A percentile compares a stretch with the other conserved stretches of the same genome.
phyloP scores from a whole-genome alignment of 2,113 vertebrate species.

The Maccullochella peelii region DNA sequence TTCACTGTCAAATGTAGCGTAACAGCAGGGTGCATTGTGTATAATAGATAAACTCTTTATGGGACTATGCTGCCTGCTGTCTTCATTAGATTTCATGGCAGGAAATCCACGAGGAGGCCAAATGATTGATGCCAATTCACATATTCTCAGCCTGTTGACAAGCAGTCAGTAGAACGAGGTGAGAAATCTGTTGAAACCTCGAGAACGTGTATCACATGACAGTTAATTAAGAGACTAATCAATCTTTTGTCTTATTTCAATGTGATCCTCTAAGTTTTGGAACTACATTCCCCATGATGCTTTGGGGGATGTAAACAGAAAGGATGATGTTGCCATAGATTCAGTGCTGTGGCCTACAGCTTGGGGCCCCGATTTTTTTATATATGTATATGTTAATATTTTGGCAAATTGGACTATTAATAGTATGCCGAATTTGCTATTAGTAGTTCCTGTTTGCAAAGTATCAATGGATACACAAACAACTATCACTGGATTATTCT shows the following conservation, averaged over 20 bases:
- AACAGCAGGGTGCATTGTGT: background rate
- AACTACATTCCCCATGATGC: background rate
- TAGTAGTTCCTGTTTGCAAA: background rate
- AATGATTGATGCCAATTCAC: constrained; percentile 13
- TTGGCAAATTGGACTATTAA: background rate
- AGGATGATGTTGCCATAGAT: background rate
- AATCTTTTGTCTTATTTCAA: background rate
- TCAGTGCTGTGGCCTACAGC: background rate
- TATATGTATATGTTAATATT: background rate
- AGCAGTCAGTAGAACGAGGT: background rate
- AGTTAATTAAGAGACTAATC: background rate
- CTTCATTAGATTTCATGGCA: constrained; percentile 9
- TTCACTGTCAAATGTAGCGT: background rate
- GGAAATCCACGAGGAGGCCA: background rate
- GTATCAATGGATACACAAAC: background rate
- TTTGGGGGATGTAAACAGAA: background rate
- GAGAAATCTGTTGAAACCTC: constrained; percentile 9
- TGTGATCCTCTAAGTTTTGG: background rate
- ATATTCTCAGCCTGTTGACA: constrained; percentile 25
- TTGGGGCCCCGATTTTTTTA: background rate
- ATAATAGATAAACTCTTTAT: constrained; percentile 9
- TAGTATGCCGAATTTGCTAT: background rate
- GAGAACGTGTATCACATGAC: constrained; percentile 3
- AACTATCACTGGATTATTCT: background rate
- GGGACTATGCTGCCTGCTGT: constrained; percentile 1